A percentile compares a stretch with the other conserved stretches of the same genome.
phyloP scores from a whole-genome alignment of 2,888 invertebrate genomes.

The Epistrophe eligans region DNA sequence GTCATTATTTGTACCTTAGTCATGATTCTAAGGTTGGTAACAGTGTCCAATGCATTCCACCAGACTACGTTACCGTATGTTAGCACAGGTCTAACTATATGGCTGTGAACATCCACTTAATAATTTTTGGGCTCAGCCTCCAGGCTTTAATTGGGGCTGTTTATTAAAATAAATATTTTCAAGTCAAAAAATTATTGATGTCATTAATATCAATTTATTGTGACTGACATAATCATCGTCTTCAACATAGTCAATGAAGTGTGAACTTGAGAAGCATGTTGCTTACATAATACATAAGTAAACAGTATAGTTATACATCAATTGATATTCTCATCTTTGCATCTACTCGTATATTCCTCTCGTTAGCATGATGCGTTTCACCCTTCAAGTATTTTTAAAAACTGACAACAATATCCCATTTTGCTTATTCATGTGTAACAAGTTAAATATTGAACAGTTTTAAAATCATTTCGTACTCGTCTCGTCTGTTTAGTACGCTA shows the following conservation, averaged over 20 bases:
- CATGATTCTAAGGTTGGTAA: too few species aligned
- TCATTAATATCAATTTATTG: slow-evolving; percentile 14
- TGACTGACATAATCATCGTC: slow-evolving; percentile 25
- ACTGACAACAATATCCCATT: slow-evolving; percentile 53
- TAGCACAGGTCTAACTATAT: too few species aligned
- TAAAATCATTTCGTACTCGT: slow-evolving; percentile 20
- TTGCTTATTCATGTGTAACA: slow-evolving; percentile 67
- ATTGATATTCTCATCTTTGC: slow-evolving; percentile 15
- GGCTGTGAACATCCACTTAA: too few species aligned
- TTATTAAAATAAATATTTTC: slow-evolving; percentile 6
- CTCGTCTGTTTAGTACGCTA: not conserved
- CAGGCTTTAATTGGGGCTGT: slow-evolving; percentile 4
- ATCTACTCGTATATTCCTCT: not conserved
- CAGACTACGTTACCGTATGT: too few species aligned
- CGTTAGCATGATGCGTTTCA: slow-evolving; percentile 8
- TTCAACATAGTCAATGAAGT: slow-evolving; percentile 40
- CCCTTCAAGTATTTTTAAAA: slow-evolving; percentile 21
- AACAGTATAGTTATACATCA: slow-evolving; percentile 25
- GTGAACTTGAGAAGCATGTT: slow-evolving; percentile 21
- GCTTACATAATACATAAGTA: slow-evolving; percentile 26
- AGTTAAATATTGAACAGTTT: slow-evolving; percentile 70
- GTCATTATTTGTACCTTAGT: too few species aligned
- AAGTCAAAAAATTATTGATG: slow-evolving; percentile 14
- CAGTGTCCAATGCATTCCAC: too few species aligned
- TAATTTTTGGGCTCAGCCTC: too few species aligned